These are phyloP conservation scores for Syrrhaptes paradoxus DNA, from an alignment of 2,113 vertebrate species.

Conservation along the genomic window DNA sequence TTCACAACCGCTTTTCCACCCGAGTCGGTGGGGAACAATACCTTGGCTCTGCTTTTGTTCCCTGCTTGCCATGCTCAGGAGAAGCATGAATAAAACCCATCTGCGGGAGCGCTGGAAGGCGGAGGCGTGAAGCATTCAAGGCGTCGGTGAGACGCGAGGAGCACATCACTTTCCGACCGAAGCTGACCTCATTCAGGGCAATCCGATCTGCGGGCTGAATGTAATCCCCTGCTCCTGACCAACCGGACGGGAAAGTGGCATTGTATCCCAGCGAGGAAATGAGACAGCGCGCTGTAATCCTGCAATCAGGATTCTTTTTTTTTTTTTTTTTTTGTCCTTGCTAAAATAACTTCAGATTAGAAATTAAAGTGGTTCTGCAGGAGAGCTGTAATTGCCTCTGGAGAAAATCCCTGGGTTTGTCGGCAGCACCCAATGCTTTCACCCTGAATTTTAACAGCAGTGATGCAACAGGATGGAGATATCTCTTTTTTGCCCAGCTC, in stretches of 20 bases:
- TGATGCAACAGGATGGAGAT: fast-evolving
- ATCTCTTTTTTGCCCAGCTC: background rate
- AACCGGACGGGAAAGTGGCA: background rate
- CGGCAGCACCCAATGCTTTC: background rate
- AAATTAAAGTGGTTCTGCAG: constrained; percentile 12
- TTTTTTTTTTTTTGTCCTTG: background rate
- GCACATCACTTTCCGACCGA: background rate
- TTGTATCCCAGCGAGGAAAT: constrained; percentile 12
- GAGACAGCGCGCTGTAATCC: background rate
- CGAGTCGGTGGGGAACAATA: constrained; percentile 1
- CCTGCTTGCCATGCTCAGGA: background rate
- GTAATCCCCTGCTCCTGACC: background rate
- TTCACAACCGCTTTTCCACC: background rate
- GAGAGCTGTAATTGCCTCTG: background rate
- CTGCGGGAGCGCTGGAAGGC: background rate
- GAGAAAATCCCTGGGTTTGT: background rate
- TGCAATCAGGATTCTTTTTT: background rate
- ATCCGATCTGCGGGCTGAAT: constrained; percentile 24
- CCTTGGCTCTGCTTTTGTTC: constrained; percentile 50
- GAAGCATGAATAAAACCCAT: constrained; percentile 50
- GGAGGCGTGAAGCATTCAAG: background rate
- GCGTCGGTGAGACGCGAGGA: background rate
- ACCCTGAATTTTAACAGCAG: background rate
- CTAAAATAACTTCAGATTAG: constrained; percentile 32
- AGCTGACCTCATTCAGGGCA: constrained; percentile 44